phyloP scores from a whole-genome alignment of 2,888 invertebrate genomes.

The Adela reaumurella region DNA sequence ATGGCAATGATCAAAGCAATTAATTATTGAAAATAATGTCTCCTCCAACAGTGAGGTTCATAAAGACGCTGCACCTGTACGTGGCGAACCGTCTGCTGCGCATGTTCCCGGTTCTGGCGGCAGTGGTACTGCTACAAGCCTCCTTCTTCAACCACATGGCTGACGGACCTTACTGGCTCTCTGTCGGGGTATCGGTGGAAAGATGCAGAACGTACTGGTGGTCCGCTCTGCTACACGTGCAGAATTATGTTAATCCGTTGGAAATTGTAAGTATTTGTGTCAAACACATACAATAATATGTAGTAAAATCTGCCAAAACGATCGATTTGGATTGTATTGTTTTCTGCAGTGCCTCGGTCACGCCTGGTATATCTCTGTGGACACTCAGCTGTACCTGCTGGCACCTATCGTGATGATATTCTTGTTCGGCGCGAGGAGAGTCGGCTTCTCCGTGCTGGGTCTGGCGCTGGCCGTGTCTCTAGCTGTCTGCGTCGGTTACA shows the following conservation, averaged over 20 bases:
- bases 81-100: slow-evolving; percentile 25
- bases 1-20: no score
- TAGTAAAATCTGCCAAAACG: no score
- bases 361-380: slow-evolving; percentile 36
- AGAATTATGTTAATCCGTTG: slow-evolving; percentile 37
- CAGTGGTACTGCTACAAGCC: slow-evolving; percentile 22
- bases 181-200: slow-evolving; percentile 24
- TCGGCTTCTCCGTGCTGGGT: slow-evolving; percentile 16
- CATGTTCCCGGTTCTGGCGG: slow-evolving; percentile 28
- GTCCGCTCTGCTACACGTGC: slow-evolving; percentile 41
- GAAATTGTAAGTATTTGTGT: slow-evolving; percentile 22
- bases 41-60: slow-evolving; percentile 22
- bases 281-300: no score
- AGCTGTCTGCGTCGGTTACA: slow-evolving; percentile 15
- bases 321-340: no score
- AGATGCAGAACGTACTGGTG: slow-evolving; percentile 46
- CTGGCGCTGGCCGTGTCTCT: slow-evolving; percentile 10
- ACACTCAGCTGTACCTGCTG: slow-evolving; percentile 31
- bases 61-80: slow-evolving; percentile 22
- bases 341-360: slow-evolving; percentile 26
- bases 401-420: slow-evolving; percentile 31
- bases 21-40: background rate
- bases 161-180: slow-evolving; percentile 36
- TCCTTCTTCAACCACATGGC: slow-evolving; percentile 23
- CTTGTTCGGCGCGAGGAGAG: slow-evolving; percentile 19